Conservation (phyloP, 2,113 vertebrate genomes). For the Heteronetta atricapilla region DNA sequence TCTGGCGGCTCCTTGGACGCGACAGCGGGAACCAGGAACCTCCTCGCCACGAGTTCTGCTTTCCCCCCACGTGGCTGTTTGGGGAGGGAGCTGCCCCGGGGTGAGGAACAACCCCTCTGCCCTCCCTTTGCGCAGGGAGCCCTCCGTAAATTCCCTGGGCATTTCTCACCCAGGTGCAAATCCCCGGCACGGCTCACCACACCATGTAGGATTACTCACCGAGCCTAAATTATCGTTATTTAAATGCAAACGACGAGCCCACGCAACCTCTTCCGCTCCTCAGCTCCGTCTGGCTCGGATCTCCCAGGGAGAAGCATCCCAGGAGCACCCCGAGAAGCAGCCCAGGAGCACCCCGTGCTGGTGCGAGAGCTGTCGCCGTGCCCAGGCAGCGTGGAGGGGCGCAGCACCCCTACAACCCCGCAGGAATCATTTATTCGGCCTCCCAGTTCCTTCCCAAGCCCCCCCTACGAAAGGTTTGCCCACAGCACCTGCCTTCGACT, state of each 20-base stretch:
- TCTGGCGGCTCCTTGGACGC: neutral
- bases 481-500: neutral
- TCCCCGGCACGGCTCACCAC: neutral
- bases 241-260: slow-evolving; percentile 26
- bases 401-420: neutral
- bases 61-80: rapidly evolving
- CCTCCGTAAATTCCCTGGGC: neutral
- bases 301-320: neutral
- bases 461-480: neutral
- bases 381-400: neutral
- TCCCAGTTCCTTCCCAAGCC: neutral
- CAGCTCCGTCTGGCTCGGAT: neutral
- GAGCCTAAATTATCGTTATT: neutral
- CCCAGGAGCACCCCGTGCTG: neutral
- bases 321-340: neutral
- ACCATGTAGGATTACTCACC: neutral
- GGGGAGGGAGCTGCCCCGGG: neutral
- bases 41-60: neutral
- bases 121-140: neutral
- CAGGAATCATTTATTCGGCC: neutral
- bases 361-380: neutral
- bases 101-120: neutral
- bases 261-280: neutral
- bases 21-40: neutral
- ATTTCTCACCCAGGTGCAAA: neutral